Base-by-base conservation (phyloP, 2,888 invertebrate genomes). In the Argyresthia albistria region DNA sequence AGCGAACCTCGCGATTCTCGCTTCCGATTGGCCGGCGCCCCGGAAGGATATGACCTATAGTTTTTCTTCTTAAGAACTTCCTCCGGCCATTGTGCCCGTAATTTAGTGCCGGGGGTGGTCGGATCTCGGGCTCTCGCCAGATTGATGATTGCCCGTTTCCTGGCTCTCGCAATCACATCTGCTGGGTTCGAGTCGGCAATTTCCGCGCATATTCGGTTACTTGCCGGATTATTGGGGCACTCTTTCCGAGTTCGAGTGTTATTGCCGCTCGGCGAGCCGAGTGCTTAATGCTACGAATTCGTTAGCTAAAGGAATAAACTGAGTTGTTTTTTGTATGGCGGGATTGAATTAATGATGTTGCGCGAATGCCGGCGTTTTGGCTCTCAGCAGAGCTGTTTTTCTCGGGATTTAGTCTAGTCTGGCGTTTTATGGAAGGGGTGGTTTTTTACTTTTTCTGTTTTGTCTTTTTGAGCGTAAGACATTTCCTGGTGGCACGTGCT, bases 51-150 rank as follows among this genome's bases (percentile, higher is more conserved):
- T 86, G 84, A 86, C 86, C 87, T 87, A 86, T 87, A 87, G 87
- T 87, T 87, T 87, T 84, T 87, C 86, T 87, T 84, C 86, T 84
- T 84, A 86, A 86, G 87, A 82, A 84, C 84, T 86, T 86, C 87
- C 86, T 76, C 61, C 76, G 80, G 73, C 76, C 78, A 86, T 86
- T 87, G 86, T 87, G 72, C 73, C 78, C 80, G 80, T 86, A 86
- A 86, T 86, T 83, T 86, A 86, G 77, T 76, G 71, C 54, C 52
- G 50, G 57, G 56, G 56, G 59, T 63, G 59, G 59, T 64, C 66
- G 69, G 71, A 74, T 71, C 73, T 68, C 80, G 25, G 25, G 25
- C 2, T 25, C 25, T 25, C 25, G 25, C 25, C 25, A 25, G 86
- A 87, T 86, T 83, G 80, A 87, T 84, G 86, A 80, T 80, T 78